Evolutionary conservation across 2,113 vertebrate genomes (phyloP), one percentile per base, ranked within the genome.

Genomic region (Excalfactoria chinensis): DNA sequence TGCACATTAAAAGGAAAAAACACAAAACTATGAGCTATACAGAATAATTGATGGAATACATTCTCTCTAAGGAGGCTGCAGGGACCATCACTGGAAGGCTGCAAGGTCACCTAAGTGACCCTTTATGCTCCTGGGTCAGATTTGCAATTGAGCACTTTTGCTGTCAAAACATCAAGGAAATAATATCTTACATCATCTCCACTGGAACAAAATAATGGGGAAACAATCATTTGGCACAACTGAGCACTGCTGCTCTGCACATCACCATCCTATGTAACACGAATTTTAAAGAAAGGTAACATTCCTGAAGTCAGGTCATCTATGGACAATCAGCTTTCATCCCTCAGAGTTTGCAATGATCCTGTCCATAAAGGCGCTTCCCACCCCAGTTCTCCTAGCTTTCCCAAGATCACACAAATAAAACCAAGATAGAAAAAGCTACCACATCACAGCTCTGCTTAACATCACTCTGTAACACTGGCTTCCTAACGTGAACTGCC

Each of bases 141-240:
- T 59, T 70, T 69, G 41, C 46, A 51, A 35, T 62, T 25, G 19
- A 17, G 30, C 8, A 22, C 2, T 68, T 72, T 4, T 6, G 25
- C 21, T 5, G 17, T 49, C 69, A 68, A 76, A 55, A 44, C 22
- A 8, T 0, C 1, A 37, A 44, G 58, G 26, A 64, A 89, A 68
- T 21, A 34, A 22, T 6, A 14, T 30, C 15, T n/a, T 9, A 18
- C 0, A 0, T 23, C 25, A 15, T 37, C 22, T 68, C 17, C 44
- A 58, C 70, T 59, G 44, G 41, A 92, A 72, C 8, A 67, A 72
- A 84, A 19, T 15, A 35, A 56, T 6, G 15, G 20, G 26, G 46
- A 90, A 76, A 76, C 21, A 59, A 40, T 13, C 2, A 44, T 68
- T 19, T 48, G 37, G 28, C 49, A 59, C 51, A 26, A 11, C 1